A percentile compares a stretch with the other conserved stretches of the same genome.
phyloP scores from a whole-genome alignment of 2,797 vertebrate genomes.

The Gastrophryne carolinensis region DNA sequence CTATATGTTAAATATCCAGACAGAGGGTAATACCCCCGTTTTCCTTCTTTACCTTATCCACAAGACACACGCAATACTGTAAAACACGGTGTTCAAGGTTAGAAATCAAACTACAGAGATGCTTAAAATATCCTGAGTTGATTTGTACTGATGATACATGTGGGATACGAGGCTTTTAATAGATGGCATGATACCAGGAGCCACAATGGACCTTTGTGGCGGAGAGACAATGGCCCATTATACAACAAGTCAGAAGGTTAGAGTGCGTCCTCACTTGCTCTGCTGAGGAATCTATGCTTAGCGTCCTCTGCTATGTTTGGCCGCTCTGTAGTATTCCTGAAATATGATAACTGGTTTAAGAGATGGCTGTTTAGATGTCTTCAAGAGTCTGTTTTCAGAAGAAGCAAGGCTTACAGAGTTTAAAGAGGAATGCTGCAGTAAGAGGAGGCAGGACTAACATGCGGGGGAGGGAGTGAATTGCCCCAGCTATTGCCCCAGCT shows the following conservation, averaged over 20 bases:
- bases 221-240: slow-evolving; percentile 44
- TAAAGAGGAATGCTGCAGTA: neutral
- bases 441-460: no score
- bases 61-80: neutral
- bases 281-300: slow-evolving; percentile 22
- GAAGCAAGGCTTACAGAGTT: neutral
- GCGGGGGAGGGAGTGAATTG: no score
- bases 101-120: neutral
- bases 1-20: no score
- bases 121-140: slow-evolving; percentile 10
- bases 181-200: slow-evolving; percentile 23
- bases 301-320: slow-evolving; percentile 19
- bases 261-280: slow-evolving; percentile 36
- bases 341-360: neutral
- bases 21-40: no score
- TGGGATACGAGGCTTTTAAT: slow-evolving; percentile 19
- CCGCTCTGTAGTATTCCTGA: neutral
- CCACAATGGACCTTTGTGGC: slow-evolving; percentile 29
- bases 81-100: neutral
- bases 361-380: neutral
- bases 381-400: neutral
- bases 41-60: no score
- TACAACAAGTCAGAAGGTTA: slow-evolving; percentile 27
- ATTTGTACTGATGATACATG: slow-evolving; percentile 1
- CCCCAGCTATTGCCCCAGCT: no score